phyloP scores from a whole-genome alignment of 2,888 invertebrate genomes.

The Creontiades dilutus region DNA sequence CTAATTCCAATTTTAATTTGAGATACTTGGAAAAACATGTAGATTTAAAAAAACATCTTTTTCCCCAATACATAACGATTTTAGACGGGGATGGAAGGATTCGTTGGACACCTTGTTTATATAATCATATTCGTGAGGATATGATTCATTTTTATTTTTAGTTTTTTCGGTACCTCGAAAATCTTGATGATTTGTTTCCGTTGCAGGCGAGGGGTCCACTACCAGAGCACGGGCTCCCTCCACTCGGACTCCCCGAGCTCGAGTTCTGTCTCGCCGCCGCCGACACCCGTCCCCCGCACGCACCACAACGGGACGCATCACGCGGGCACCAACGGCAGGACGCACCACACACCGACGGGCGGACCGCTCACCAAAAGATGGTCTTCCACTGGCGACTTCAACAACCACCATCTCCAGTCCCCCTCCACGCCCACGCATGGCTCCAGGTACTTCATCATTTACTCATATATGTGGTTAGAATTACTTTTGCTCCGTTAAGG shows the following conservation, averaged over 20 bases:
- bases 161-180: too few relatives aligned
- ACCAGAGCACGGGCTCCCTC: slow-evolving; percentile 89
- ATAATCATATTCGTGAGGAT: too few relatives aligned
- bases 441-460: slow-evolving; percentile 45
- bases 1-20: too few relatives aligned
- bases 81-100: too few relatives aligned
- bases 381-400: slow-evolving; percentile 92
- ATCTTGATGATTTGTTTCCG: neutral
- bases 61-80: too few relatives aligned
- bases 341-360: slow-evolving; percentile 69
- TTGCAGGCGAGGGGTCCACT: slow-evolving; percentile 87
- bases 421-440: slow-evolving; percentile 65
- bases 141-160: too few relatives aligned
- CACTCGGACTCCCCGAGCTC: slow-evolving; percentile 87
- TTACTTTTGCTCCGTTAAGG: too few relatives aligned
- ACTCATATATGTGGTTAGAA: too few relatives aligned
- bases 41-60: too few relatives aligned
- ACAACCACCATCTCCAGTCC: slow-evolving; percentile 78
- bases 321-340: slow-evolving; percentile 48
- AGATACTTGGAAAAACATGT: too few relatives aligned
- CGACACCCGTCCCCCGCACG: slow-evolving; percentile 78
- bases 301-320: slow-evolving; percentile 65
- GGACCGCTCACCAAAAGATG: slow-evolving; percentile 83
- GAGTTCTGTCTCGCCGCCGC: slow-evolving; percentile 90
- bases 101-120: too few relatives aligned